Conservation (phyloP, 1,140 invertebrate genomes). For the Euwallacea fornicatus region DNA sequence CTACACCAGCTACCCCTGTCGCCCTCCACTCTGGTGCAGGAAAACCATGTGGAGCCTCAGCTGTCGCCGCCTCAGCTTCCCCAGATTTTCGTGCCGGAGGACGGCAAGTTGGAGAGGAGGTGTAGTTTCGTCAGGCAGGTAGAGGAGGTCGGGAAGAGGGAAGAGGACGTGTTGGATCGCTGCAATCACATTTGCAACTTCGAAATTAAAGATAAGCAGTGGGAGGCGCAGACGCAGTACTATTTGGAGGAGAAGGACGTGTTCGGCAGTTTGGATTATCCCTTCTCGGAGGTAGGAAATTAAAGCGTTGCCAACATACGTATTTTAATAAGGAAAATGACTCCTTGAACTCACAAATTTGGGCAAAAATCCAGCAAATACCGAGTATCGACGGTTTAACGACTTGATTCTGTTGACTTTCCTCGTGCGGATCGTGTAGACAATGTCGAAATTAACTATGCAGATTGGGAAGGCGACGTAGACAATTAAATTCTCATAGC, state of each 20-base stretch:
- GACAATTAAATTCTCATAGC: no score
- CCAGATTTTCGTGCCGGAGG: slow-evolving; percentile 49
- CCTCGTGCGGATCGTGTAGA: no score
- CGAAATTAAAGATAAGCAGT: slow-evolving; percentile 51
- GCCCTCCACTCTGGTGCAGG: slow-evolving; percentile 35
- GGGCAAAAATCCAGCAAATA: no score
- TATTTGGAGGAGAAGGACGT: slow-evolving; percentile 48
- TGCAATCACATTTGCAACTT: slow-evolving; percentile 53
- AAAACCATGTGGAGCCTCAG: slow-evolving; percentile 27
- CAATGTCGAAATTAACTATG: no score
- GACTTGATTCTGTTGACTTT: no score
- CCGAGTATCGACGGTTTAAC: no score
- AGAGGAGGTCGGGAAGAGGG: slow-evolving; percentile 50
- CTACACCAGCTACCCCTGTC: slow-evolving; percentile 35
- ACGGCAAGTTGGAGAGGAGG: slow-evolving; percentile 48
- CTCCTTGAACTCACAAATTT: no score
- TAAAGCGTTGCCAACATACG: no score
- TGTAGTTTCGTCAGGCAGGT: slow-evolving; percentile 53
- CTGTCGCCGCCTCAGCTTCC: slow-evolving; percentile 46
- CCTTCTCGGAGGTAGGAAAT: slow-evolving; percentile 52
- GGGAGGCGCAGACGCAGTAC: slow-evolving; percentile 46
- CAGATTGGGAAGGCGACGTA: no score
- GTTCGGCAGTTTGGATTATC: slow-evolving; percentile 53
- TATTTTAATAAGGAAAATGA: no score
- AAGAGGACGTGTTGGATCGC: slow-evolving; percentile 47